Evolutionary conservation across 2,113 vertebrate genomes (phyloP).

Genomic region (Heterocephalus glaber): DNA sequence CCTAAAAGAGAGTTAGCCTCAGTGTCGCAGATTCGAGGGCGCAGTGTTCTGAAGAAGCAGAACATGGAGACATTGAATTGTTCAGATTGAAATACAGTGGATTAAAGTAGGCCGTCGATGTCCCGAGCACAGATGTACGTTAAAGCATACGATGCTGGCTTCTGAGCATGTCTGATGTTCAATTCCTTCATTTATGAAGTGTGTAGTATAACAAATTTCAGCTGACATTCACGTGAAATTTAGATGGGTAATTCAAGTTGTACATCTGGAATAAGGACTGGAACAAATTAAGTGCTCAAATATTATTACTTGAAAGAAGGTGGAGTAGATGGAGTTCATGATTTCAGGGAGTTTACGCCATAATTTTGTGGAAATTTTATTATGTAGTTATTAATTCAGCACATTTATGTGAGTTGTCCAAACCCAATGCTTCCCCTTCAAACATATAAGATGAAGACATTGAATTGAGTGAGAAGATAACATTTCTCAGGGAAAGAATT

Average conservation of each 20-base stretch:
- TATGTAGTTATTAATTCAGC: not conserved
- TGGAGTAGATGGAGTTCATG: not conserved
- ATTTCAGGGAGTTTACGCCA: not conserved
- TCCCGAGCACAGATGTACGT: not conserved
- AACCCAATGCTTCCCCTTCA: not conserved
- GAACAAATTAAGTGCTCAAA: not conserved
- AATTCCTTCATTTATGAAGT: not conserved
- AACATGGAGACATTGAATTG: not conserved
- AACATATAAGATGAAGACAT: not conserved
- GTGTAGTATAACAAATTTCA: not conserved
- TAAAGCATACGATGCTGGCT: not conserved
- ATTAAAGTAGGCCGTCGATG: not conserved
- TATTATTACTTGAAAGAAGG: not conserved
- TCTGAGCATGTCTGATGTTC: not conserved
- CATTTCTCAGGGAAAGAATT: not conserved
- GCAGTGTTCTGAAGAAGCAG: not conserved
- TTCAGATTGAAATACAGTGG: not conserved
- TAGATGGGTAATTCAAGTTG: not conserved
- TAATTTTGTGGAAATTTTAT: not conserved
- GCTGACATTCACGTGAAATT: not conserved
- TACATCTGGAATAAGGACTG: not conserved
- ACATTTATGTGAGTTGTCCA: not conserved
- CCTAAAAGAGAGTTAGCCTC: not conserved
- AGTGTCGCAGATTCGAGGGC: not conserved
- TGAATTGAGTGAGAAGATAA: not conserved